A percentile compares a stretch with the other conserved stretches of the same genome.
Evolutionary conservation across 2,888 invertebrate genomes (phyloP).

Genomic region (Brachylomia viminalis): DNA sequence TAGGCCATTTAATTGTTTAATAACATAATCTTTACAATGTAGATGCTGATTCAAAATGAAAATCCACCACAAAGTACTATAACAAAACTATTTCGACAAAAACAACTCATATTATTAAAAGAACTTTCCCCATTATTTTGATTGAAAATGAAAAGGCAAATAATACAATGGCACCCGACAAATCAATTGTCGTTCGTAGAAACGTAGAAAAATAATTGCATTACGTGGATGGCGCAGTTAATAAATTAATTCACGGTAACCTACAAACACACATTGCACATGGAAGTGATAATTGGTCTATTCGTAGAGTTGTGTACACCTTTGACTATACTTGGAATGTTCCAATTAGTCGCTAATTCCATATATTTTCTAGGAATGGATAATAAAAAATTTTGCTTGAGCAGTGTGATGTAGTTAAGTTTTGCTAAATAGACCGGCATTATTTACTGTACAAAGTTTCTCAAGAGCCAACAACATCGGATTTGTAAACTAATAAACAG

Average conservation of each 20-base stretch:
- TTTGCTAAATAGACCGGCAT: conserved; percentile 13
- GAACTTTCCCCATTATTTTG: conserved; percentile 19
- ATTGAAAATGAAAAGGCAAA: conserved; percentile 33
- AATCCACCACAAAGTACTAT: not conserved
- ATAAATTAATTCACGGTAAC: conserved; percentile 33
- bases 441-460: conserved; percentile 17
- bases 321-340: conserved; percentile 39
- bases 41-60: not conserved
- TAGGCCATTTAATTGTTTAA: not conserved
- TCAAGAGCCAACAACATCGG: not conserved
- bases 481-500: not conserved
- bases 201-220: not conserved
- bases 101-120: conserved; percentile 3
- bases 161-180: conserved; percentile 16
- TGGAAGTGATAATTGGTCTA: conserved; percentile 51
- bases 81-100: conserved; percentile 14
- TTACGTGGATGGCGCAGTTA: conserved; percentile 25
- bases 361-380: conserved; percentile 20
- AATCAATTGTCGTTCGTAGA: conserved; percentile 12
- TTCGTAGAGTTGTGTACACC: conserved; percentile 37
- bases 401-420: conserved; percentile 44
- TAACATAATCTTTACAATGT: not conserved
- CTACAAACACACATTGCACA: conserved; percentile 40
- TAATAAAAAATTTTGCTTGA: conserved; percentile 33
- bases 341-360: conserved; percentile 55